phyloP scores from a whole-genome alignment of 2,888 invertebrate genomes.

The Agapetus fuscipes region DNA sequence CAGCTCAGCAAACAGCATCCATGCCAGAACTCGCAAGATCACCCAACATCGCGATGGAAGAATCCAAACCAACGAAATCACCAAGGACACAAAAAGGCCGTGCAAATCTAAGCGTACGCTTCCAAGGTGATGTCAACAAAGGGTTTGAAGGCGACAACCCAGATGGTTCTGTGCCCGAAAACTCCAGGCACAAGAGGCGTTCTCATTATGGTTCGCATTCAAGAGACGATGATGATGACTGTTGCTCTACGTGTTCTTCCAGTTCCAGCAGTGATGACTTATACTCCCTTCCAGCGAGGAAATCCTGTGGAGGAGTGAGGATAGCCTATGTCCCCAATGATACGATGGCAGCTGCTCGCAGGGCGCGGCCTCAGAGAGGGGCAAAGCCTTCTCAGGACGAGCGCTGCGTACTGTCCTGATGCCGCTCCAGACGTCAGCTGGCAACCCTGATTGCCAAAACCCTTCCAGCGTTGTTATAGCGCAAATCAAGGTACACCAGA shows the following conservation, averaged over 20 bases:
- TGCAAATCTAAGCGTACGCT: constrained; percentile 40
- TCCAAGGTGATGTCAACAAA: constrained; percentile 40
- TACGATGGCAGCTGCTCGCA: constrained; percentile 71
- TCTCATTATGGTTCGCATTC: constrained; percentile 35
- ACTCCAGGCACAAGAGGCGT: constrained; percentile 38
- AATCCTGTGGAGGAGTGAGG: constrained; percentile 79
- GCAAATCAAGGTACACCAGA: too few species aligned
- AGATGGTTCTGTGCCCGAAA: constrained; percentile 35
- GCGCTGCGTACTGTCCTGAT: constrained; percentile 84
- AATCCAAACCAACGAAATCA: constrained; percentile 21
- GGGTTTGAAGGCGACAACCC: constrained; percentile 35
- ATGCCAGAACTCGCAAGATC: constrained; percentile 51
- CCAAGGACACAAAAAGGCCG: constrained; percentile 24
- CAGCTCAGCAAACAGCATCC: constrained; percentile 40
- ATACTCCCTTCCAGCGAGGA: constrained; percentile 72
- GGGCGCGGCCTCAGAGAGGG: constrained; percentile 44
- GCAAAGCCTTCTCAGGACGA: constrained; percentile 57
- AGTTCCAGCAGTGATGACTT: constrained; percentile 83
- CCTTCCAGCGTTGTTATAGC: too few species aligned
- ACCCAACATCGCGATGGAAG: constrained; percentile 21
- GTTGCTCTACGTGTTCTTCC: constrained; percentile 84
- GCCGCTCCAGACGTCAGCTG: too few species aligned
- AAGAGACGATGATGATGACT: constrained; percentile 49
- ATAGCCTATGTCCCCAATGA: constrained; percentile 92
- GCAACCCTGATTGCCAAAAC: too few species aligned